A percentile compares a stretch with the other conserved stretches of the same genome.
Conservation (phyloP, 2,888 invertebrate genomes). For the Augochlorella aurata region DNA sequence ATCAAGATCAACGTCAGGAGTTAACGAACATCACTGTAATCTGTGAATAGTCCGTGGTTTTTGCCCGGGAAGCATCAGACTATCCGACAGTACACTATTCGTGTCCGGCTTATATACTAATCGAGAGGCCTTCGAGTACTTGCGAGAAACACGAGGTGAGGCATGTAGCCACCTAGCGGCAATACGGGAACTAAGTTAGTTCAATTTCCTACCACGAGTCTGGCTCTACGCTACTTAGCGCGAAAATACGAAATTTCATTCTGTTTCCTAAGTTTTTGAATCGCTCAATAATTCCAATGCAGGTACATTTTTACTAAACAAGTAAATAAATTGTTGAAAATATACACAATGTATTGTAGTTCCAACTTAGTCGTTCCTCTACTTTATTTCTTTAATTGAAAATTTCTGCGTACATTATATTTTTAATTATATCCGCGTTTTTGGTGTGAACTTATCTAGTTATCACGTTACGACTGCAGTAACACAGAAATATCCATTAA, state of each 20-base stretch:
- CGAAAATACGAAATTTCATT: conserved; percentile 4
- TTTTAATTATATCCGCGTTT: neutral
- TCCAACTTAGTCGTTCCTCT: neutral
- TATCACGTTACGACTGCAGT: neutral
- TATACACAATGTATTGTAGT: neutral
- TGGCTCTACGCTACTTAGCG: conserved; percentile 9
- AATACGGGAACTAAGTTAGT: neutral
- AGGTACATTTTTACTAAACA: neutral
- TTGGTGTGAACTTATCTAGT: neutral
- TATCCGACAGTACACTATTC: conserved; percentile 49
- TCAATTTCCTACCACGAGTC: neutral
- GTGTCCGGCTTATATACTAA: conserved; percentile 72
- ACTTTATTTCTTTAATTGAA: neutral
- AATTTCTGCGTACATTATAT: neutral
- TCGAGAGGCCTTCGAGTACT: conserved; percentile 13
- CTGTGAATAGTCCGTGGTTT: conserved; percentile 68
- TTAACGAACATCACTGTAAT: conserved; percentile 67
- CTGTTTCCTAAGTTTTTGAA: neutral
- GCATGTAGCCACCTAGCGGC: conserved; percentile 25
- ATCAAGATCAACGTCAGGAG: conserved; percentile 50
- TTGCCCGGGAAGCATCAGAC: conserved; percentile 77
- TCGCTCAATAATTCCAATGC: neutral
- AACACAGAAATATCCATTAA: neutral
- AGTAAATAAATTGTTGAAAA: neutral
- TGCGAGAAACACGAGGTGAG: conserved; percentile 60